Evolutionary conservation across 2,888 invertebrate species (phyloP).

Genomic region (Cyclophora albipunctata): DNA sequence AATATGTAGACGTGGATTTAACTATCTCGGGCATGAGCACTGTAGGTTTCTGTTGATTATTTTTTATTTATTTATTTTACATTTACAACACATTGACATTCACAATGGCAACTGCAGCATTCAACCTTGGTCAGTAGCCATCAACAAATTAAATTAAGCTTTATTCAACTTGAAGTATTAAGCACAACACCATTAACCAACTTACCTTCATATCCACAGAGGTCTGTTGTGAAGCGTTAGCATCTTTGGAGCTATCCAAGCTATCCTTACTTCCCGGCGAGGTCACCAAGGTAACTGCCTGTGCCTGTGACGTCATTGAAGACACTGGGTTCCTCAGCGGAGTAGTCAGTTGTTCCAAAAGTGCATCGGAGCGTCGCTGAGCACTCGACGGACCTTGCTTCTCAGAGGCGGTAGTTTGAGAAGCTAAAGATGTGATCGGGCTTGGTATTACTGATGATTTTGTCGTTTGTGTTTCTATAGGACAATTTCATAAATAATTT

Average conservation of each 20-base stretch:
- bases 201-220: conserved; percentile 60
- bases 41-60: no score
- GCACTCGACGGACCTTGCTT: conserved; percentile 57
- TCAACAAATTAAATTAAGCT: no score
- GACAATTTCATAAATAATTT: neutral
- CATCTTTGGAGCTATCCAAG: conserved; percentile 51
- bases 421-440: conserved; percentile 57
- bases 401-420: conserved; percentile 48
- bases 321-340: conserved; percentile 54
- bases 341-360: conserved; percentile 62
- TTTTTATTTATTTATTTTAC: no score
- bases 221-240: conserved; percentile 44
- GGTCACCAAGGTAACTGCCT: conserved; percentile 31
- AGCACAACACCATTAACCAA: neutral
- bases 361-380: conserved; percentile 61
- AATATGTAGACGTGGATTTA: no score
- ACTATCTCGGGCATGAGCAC: no score
- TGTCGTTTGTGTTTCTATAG: conserved; percentile 49
- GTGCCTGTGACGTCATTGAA: conserved; percentile 33
- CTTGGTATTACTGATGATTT: conserved; percentile 60
- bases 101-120: no score
- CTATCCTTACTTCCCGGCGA: conserved; percentile 59
- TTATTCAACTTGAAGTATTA: no score
- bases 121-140: no score
- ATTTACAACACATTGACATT: no score